phyloP scores from a whole-genome alignment of 2,888 invertebrate genomes.

The Erebia epiphron region DNA sequence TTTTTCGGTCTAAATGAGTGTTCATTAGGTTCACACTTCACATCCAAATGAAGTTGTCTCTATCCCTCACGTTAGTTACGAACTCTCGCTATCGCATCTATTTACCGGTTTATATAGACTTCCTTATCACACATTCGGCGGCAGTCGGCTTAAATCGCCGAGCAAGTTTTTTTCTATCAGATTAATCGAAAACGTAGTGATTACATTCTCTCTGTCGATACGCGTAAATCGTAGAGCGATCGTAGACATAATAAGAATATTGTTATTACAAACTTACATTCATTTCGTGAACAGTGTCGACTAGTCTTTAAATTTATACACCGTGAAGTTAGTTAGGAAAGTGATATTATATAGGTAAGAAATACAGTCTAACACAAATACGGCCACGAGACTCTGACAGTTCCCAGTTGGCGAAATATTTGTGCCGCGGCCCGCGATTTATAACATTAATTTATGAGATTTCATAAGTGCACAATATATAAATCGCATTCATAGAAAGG shows the following conservation, averaged over 20 bases:
- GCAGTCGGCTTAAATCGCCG: constrained; percentile 1
- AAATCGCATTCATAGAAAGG: background rate
- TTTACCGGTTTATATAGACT: constrained; percentile 8
- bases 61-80: background rate
- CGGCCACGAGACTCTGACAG: constrained; percentile 4
- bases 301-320: background rate
- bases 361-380: constrained; percentile 6
- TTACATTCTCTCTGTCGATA: too few species aligned
- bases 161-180: background rate
- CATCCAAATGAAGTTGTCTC: background rate
- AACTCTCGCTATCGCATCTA: background rate
- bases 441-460: background rate
- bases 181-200: too few species aligned
- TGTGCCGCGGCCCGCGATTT: background rate
- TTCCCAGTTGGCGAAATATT: constrained; percentile 1
- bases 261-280: background rate
- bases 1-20: constrained; percentile 4
- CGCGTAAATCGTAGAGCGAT: too few species aligned
- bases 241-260: background rate
- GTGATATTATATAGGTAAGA: background rate
- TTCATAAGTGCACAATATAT: background rate
- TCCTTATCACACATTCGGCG: background rate
- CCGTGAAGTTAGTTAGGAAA: background rate
- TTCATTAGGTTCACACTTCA: background rate
- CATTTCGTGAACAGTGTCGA: constrained; percentile 9